These are phyloP conservation scores for Pseudolaguvia tuberculata DNA, from an alignment of 2,113 vertebrate species.

Conservation along the genomic window DNA sequence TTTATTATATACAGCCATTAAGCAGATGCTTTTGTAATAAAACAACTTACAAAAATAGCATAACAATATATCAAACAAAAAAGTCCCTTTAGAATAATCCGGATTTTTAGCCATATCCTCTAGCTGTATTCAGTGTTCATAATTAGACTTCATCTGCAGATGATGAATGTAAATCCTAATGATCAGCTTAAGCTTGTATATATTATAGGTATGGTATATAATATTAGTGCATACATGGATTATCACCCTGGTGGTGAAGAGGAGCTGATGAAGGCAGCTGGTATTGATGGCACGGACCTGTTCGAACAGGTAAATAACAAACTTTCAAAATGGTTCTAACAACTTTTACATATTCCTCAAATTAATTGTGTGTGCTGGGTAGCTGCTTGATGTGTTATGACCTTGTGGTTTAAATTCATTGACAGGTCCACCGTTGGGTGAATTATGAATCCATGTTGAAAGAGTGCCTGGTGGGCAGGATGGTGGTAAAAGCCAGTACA, in stretches of 20 bases:
- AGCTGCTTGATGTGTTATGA: background rate
- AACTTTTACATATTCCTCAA: background rate
- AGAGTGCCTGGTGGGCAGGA: conserved; percentile 90
- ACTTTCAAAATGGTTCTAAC: background rate
- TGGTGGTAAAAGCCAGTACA: conserved; percentile 71
- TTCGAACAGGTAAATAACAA: conserved; percentile 85
- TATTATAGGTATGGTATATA: conserved; percentile 87
- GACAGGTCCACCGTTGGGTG: conserved; percentile 94
- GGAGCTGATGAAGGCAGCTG: conserved; percentile 91
- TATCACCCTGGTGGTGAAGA: conserved; percentile 95
- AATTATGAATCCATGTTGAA: conserved; percentile 98
- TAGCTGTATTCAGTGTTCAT: background rate
- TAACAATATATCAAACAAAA: too few relatives aligned
- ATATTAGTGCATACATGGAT: conserved; percentile 91
- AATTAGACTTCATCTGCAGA: background rate
- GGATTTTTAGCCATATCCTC: background rate
- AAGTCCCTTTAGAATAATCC: too few relatives aligned
- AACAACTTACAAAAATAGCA: too few relatives aligned
- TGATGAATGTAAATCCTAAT: background rate
- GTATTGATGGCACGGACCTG: conserved; percentile 87
- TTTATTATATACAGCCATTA: too few relatives aligned
- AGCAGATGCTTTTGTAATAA: too few relatives aligned
- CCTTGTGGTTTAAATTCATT: background rate
- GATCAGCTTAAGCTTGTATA: background rate
- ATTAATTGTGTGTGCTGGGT: background rate